Evolutionary conservation across 92 coral and sea anemone species (phyloP).

Genomic region (Epizoanthus stellaris): DNA sequence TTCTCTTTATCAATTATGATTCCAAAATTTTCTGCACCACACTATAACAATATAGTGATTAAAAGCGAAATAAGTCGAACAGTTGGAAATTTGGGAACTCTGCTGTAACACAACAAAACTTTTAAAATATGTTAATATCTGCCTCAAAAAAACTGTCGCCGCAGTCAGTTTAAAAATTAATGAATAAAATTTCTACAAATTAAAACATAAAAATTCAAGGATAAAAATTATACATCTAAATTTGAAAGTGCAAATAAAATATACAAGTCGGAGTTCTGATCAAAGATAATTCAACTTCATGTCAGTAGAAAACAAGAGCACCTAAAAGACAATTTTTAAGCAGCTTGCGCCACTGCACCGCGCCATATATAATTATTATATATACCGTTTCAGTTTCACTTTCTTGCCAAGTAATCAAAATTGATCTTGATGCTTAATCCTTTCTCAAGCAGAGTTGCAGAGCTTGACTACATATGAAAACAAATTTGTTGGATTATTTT

Average conservation of each 20-base stretch:
- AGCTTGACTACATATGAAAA: background rate
- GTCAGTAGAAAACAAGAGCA: background rate
- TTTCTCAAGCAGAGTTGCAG: background rate
- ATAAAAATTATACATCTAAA: conserved; percentile 13
- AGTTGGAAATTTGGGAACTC: conserved; percentile 14
- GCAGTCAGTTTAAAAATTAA: conserved; percentile 30
- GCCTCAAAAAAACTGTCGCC: background rate
- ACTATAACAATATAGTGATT: background rate
- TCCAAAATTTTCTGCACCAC: background rate
- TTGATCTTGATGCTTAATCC: background rate
- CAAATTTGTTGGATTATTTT: background rate
- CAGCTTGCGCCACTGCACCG: background rate
- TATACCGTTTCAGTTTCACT: conserved; percentile 17
- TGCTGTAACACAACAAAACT: background rate
- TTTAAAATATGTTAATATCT: conserved; percentile 4
- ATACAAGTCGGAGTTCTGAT: conserved; percentile 12
- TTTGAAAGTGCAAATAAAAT: background rate
- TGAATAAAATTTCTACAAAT: conserved; percentile 10
- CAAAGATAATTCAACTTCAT: background rate
- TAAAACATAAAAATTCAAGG: background rate
- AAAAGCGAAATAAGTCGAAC: conserved; percentile 11
- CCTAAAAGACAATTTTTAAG: background rate
- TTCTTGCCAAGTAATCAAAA: conserved; percentile 9
- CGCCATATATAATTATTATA: too few relatives aligned
- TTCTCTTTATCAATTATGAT: background rate